Evolutionary conservation across 2,113 vertebrate species (phyloP), one percentile per base, ranked within the genome.

Genomic region (Rhinolophus sinicus): DNA sequence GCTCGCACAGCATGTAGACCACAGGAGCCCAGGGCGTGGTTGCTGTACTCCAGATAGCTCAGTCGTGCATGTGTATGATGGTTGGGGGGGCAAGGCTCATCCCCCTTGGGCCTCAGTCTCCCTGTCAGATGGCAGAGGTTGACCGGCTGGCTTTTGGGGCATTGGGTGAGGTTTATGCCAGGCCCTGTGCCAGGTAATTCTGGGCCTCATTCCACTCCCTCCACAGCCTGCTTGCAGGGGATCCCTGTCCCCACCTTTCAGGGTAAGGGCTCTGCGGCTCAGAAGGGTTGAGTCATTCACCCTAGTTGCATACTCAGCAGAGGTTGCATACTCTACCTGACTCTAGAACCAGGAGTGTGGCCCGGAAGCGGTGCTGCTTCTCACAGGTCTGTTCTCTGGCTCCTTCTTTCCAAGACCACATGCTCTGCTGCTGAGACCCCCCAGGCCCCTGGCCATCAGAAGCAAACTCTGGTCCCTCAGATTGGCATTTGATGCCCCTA

Each of bases 241-340:
- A 11, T 8, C 50, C 73, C 22, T n/a, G 35, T 58, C n/a, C 62
- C 15, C 15, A 1, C 16, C 7, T 47, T 78, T 73, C 2, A 11
- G 62, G 67, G 3, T 12, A 44, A 60, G 26, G 67, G 35, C 11
- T 22, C 10, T 19, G 33, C 60, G 21, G 13, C 67, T 58, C 60
- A 50, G 40, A 56, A 65, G n/a, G 52, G 19, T 21, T 22, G 10
- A 58, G 30, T 75, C 70, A 33, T 30, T 88, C 60, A 8, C 24
- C 64, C 8, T 0, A 47, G 22, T 19, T 38, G 18, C 56, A 21
- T 16, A 33, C 28, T 72, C 0, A 2, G 35, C 35, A 44, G 67
- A 65, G 80, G n/a, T n/a, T n/a, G n/a, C n/a, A n/a, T n/a, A n/a
- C n/a, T 50, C 73, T 83, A 70, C 69, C 92, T 64, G 62, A 50